Evolutionary conservation across 2,113 vertebrate genomes (phyloP).

Genomic region (Catagonus wagneri): DNA sequence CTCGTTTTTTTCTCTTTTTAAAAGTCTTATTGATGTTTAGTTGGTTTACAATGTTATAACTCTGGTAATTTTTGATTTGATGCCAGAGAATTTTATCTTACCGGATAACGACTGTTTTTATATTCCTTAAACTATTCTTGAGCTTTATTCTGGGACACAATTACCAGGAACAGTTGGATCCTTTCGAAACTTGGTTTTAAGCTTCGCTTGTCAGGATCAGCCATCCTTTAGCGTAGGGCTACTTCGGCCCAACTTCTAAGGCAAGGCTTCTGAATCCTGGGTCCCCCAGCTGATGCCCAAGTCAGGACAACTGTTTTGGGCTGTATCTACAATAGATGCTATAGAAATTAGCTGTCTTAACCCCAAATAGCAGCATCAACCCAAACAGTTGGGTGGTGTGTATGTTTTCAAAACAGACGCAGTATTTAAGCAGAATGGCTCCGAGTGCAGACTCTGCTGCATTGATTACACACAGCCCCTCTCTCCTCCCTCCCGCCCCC

Average conservation of each 20-base stretch:
- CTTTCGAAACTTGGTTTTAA: not conserved
- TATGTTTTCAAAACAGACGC: not conserved
- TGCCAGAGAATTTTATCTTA: not conserved
- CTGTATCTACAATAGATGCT: not conserved
- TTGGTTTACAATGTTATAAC: no score
- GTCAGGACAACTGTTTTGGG: not conserved
- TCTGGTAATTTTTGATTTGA: not conserved
- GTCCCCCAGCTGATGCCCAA: not conserved
- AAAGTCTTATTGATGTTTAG: no score
- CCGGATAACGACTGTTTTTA: not conserved
- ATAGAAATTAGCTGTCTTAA: not conserved
- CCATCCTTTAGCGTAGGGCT: not conserved
- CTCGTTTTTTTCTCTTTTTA: no score
- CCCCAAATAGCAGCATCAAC: not conserved
- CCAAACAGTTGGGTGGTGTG: not conserved
- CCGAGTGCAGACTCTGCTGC: not conserved
- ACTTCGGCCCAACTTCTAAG: not conserved
- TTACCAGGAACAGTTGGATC: not conserved
- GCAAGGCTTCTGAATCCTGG: not conserved
- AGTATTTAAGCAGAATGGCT: not conserved
- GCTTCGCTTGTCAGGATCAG: not conserved
- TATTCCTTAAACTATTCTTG: not conserved
- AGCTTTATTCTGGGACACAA: not conserved
- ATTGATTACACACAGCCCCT: not conserved
- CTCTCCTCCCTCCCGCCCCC: no score